Evolutionary conservation across 64 coral and sea anemone species (phyloP), one percentile per base, ranked within the genome.

Genomic region (Cladopsammia gracilis): DNA sequence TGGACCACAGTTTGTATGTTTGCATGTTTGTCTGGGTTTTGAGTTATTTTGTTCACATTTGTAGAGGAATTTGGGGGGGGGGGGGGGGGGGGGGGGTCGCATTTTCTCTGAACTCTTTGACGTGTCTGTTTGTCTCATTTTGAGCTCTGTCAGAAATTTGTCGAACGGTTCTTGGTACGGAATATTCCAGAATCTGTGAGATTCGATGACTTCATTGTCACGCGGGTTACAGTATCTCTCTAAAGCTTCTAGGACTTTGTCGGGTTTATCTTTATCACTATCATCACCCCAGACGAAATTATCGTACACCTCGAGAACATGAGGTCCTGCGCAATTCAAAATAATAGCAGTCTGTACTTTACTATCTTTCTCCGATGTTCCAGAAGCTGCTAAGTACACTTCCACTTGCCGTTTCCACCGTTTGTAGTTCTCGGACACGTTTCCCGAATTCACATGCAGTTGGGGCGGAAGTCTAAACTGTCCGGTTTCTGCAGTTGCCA

Each of bases 311-410:
- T 91, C 60, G 14, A 88, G 26, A 69, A 73, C 70, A 44, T 80
- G 62, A 69, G 61, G 62, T 23, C 62, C 89, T 42, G 89, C 89
- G 82, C 89, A 91, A 82, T 79, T 90, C 51, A 90, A 90, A 48
- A 83, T 75, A 48, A 92, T 92, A 74, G 65, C 90, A 57, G 90
- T 92, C 75, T 92, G 68, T 60, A 84, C 25, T 25, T 92, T 75
- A 24, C 23, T 16, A 26, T 83, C 78, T 48, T 84, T 75, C 79
- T 58, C 90, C 3, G 64, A 45, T 15, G 78, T 69, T 25, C 78
- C 90, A 61, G 90, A 92, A 56, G 87, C 84, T 26, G 34, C 84
- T 57, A 89, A 44, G 68, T 75, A 92, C 3, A 90, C 76, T 51
- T 90, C 88, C 10, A 90, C 61, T 90, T 90, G 75, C 19, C 88